phyloP scores from a whole-genome alignment of 2,113 vertebrate genomes.

The Crocuta crocuta region DNA sequence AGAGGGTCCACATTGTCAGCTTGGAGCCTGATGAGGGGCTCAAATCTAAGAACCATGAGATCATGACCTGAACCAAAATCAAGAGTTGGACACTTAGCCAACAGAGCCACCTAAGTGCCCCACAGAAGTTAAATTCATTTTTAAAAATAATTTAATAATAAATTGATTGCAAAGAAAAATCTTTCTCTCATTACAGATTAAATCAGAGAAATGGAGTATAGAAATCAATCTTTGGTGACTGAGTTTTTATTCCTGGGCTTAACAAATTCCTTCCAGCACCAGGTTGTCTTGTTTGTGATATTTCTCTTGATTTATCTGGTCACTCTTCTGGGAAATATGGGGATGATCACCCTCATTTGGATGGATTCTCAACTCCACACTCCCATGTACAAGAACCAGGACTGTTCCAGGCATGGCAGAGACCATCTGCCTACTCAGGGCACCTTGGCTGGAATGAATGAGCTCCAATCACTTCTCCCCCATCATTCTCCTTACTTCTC shows the following conservation, averaged over 20 bases:
- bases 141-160: neutral
- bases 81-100: too few relatives aligned
- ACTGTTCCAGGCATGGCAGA: too few relatives aligned
- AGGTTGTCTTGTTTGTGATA: slow-evolving; percentile 51
- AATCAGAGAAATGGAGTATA: slow-evolving; percentile 22
- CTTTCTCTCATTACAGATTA: neutral
- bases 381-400: slow-evolving; percentile 52
- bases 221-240: slow-evolving; percentile 39
- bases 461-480: too few relatives aligned
- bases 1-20: too few relatives aligned
- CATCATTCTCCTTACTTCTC: too few relatives aligned
- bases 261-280: neutral
- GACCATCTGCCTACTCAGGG: too few relatives aligned
- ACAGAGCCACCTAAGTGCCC: too few relatives aligned
- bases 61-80: too few relatives aligned
- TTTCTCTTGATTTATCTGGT: slow-evolving; percentile 66
- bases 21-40: too few relatives aligned
- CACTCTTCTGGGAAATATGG: slow-evolving; percentile 67
- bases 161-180: neutral
- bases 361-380: slow-evolving; percentile 48
- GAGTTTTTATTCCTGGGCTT: slow-evolving; percentile 70
- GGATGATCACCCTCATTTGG: slow-evolving; percentile 46
- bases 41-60: too few relatives aligned
- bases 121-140: neutral
- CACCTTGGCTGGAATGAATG: too few relatives aligned